phyloP scores from a whole-genome alignment of 2,113 vertebrate species.

The Alligator sinensis region DNA sequence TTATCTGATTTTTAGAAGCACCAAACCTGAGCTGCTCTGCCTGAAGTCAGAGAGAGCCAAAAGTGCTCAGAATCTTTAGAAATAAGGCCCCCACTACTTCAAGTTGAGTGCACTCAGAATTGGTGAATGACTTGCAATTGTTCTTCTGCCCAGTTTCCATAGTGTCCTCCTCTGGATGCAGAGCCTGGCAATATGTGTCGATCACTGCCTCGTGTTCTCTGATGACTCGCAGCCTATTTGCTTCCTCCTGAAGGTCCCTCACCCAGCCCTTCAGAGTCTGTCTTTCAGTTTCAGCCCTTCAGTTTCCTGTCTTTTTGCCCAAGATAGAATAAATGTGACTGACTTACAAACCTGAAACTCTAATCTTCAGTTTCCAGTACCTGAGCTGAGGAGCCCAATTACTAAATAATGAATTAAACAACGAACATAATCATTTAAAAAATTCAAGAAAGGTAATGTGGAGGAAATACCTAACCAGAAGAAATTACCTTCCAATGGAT shows the following conservation, averaged over 20 bases:
- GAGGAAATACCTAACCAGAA: background rate
- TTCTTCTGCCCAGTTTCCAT: background rate
- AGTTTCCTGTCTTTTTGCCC: no score
- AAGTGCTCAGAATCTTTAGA: background rate
- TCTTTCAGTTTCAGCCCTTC: background rate
- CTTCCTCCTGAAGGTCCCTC: no score
- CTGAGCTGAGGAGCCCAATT: background rate
- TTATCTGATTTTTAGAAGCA: accelerated
- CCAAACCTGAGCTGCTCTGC: background rate
- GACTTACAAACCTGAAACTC: background rate
- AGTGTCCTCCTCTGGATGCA: no score
- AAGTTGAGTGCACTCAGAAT: background rate
- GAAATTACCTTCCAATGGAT: background rate
- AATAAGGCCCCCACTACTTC: background rate
- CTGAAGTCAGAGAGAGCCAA: background rate
- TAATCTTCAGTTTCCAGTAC: background rate
- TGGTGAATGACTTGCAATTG: background rate
- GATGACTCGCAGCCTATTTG: no score
- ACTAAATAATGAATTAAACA: background rate
- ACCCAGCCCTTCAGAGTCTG: background rate
- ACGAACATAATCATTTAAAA: background rate
- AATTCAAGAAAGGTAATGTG: background rate
- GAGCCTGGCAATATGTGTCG: no score
- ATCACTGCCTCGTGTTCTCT: no score
- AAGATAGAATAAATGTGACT: background rate